phyloP scores from a whole-genome alignment of 1,140 invertebrate species.

The Conus betulinus region DNA sequence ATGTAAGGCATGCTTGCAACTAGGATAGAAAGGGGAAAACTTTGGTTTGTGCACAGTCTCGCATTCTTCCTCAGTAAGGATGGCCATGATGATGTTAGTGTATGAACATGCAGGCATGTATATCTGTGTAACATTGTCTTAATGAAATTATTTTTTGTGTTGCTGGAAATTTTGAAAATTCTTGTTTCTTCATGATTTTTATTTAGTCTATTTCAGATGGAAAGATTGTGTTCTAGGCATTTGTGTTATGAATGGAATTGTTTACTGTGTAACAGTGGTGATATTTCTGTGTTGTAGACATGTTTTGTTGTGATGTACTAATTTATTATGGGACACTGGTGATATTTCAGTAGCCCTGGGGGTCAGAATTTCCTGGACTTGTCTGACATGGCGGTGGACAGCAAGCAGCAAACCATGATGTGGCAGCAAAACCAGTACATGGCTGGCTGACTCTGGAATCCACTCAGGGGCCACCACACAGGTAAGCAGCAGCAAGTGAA shows the following conservation, averaged over 20 bases:
- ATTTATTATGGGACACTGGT: background rate
- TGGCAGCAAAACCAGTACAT: constrained; percentile 97
- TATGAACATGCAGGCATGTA: too few relatives aligned
- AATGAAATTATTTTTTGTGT: too few relatives aligned
- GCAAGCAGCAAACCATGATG: constrained; percentile 88
- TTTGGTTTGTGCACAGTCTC: too few relatives aligned
- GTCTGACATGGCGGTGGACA: constrained; percentile 71
- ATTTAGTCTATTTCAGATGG: too few relatives aligned
- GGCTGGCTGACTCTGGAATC: constrained; percentile 95
- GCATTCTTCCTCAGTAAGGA: too few relatives aligned
- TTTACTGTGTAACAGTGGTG: background rate
- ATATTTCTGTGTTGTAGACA: background rate
- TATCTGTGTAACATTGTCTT: too few relatives aligned
- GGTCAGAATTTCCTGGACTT: constrained; percentile 70
- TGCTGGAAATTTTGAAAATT: too few relatives aligned
- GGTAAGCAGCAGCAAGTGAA: constrained; percentile 75
- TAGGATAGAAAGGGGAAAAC: too few relatives aligned
- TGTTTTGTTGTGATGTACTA: background rate
- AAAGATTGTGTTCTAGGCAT: background rate
- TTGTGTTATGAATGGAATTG: too few relatives aligned
- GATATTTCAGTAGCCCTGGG: constrained; percentile 53
- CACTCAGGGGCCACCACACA: constrained; percentile 96
- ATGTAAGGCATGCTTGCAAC: too few relatives aligned
- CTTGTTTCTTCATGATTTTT: too few relatives aligned
- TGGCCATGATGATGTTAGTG: too few relatives aligned